Evolutionary conservation across 2,113 vertebrate genomes (phyloP).

Genomic region (Xenus cinereus): DNA sequence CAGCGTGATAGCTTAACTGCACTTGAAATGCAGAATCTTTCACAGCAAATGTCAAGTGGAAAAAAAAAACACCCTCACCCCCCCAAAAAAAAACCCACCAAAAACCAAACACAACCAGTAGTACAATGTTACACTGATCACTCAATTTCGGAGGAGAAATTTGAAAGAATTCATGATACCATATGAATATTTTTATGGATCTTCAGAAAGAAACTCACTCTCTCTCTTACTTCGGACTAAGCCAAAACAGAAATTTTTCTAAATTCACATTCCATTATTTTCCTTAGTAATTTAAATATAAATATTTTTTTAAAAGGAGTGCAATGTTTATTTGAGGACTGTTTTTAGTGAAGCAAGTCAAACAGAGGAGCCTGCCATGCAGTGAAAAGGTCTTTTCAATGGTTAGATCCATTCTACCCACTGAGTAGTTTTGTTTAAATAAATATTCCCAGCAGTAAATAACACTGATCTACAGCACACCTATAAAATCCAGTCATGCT

Average conservation of each 20-base stretch:
- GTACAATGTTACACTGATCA: too few species aligned
- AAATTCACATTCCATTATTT: not conserved
- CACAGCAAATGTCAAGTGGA: not conserved
- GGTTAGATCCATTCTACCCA: not conserved
- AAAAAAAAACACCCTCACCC: too few species aligned
- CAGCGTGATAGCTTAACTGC: not conserved
- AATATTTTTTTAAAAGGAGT: not conserved
- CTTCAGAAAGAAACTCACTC: not conserved
- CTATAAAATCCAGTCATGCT: not conserved
- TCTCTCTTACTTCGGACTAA: not conserved
- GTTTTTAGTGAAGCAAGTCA: not conserved
- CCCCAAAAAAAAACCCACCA: not conserved
- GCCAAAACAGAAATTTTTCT: not conserved
- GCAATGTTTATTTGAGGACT: not conserved
- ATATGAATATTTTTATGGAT: not conserved
- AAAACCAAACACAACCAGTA: fast-evolving
- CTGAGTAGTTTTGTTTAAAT: not conserved
- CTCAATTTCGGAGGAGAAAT: not conserved
- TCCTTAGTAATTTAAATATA: not conserved
- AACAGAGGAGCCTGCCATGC: not conserved
- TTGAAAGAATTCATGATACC: not conserved
- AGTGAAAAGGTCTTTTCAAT: not conserved
- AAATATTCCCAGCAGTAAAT: not conserved
- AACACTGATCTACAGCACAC: not conserved
- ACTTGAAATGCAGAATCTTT: not conserved